phyloP scores from a whole-genome alignment of 2,888 invertebrate genomes.

The Phortica magna region DNA sequence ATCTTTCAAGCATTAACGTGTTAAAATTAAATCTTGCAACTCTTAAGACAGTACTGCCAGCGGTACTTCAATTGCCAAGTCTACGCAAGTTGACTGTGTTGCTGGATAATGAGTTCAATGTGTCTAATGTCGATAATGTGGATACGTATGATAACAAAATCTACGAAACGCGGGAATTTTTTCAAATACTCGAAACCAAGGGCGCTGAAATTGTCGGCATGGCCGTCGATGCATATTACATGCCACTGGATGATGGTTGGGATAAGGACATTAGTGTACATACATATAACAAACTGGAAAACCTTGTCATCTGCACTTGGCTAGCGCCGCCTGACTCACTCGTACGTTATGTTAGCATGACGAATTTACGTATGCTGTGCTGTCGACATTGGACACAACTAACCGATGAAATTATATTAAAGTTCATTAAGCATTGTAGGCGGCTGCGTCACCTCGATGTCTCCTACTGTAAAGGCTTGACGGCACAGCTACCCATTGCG shows the following conservation, averaged over 20 bases:
- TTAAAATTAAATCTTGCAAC: conserved; percentile 69
- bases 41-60: conserved; percentile 60
- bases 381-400: conserved; percentile 62
- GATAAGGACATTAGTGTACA: conserved; percentile 58
- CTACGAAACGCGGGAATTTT: conserved; percentile 68
- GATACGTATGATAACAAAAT: conserved; percentile 69
- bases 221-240: conserved; percentile 68
- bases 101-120: conserved; percentile 61
- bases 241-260: conserved; percentile 63
- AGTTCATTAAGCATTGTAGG: conserved; percentile 63
- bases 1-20: conserved; percentile 58
- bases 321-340: conserved; percentile 52
- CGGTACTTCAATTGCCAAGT: conserved; percentile 62
- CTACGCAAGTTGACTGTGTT: conserved; percentile 64
- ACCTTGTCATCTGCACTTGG: conserved; percentile 71
- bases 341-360: conserved; percentile 63
- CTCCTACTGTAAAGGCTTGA: conserved; percentile 64
- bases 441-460: conserved; percentile 66
- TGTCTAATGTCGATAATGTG: conserved; percentile 53
- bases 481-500: conserved; percentile 57
- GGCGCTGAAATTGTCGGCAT: conserved; percentile 59
- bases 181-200: conserved; percentile 63
- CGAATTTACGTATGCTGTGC: conserved; percentile 59
- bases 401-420: conserved; percentile 59
- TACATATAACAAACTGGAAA: conserved; percentile 55